A percentile compares a stretch with the other conserved stretches of the same genome.
Evolutionary conservation across 92 coral and sea anemone species (phyloP).

Genomic region (Palythoa heliodiscus): DNA sequence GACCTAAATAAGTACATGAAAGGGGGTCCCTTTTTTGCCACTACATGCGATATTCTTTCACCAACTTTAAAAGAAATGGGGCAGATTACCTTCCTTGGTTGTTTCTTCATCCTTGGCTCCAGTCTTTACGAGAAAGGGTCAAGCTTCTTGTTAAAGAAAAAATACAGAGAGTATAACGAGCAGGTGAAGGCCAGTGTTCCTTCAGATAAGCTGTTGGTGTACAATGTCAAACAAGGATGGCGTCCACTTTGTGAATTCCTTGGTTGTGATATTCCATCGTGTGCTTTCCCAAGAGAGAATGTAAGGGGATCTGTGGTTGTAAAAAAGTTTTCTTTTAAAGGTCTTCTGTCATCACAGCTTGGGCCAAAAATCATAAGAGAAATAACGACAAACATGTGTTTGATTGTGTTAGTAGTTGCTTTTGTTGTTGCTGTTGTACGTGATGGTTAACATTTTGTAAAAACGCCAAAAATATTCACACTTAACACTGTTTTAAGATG

Average conservation of each 20-base stretch:
- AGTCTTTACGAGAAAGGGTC: not conserved
- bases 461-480: too few relatives aligned
- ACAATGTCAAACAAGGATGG: conserved; percentile 33
- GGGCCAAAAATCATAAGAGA: not conserved
- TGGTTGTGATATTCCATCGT: conserved; percentile 17
- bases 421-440: not conserved
- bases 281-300: conserved; percentile 37
- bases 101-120: not conserved
- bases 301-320: conserved; percentile 4
- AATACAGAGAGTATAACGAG: conserved; percentile 39
- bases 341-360: not conserved
- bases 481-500: too few relatives aligned
- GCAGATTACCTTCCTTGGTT: not conserved
- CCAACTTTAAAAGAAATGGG: not conserved
- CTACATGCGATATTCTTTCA: not conserved
- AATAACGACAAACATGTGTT: not conserved
- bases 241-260: conserved; percentile 25
- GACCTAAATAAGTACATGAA: not conserved
- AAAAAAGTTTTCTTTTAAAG: not conserved
- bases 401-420: not conserved
- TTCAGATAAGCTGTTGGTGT: conserved; percentile 19
- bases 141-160: conserved; percentile 1
- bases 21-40: not conserved
- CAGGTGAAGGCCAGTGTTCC: conserved; percentile 39
- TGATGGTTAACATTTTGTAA: not conserved